These are phyloP conservation scores for Pagrus major DNA, from an alignment of 2,113 vertebrate genomes.

Conservation along the genomic window DNA sequence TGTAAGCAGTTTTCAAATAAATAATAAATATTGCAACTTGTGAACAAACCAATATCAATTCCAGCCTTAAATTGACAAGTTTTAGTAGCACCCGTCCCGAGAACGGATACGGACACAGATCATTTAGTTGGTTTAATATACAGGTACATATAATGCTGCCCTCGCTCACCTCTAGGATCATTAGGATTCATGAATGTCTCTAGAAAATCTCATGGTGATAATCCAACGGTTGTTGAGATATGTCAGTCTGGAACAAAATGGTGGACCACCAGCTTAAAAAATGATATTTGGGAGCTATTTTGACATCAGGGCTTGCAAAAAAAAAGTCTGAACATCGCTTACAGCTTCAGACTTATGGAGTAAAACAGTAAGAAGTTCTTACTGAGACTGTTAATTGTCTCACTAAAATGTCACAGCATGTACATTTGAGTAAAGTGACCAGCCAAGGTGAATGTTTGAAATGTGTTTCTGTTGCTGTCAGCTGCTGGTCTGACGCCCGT, in stretches of 20 bases:
- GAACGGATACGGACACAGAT: too few species aligned
- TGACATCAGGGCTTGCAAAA: background rate
- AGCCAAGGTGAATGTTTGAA: background rate
- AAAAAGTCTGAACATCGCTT: background rate
- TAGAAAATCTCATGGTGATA: too few species aligned
- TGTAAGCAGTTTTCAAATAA: too few species aligned
- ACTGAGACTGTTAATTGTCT: background rate
- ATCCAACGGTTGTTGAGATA: too few species aligned
- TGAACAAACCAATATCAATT: too few species aligned
- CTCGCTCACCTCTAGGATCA: too few species aligned
- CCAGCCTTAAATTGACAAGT: too few species aligned
- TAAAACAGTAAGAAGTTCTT: background rate
- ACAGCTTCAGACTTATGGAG: background rate
- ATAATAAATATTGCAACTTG: too few species aligned
- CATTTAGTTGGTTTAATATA: too few species aligned
- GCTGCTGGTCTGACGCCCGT: background rate
- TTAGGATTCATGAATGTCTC: background rate
- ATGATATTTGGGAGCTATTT: too few species aligned
- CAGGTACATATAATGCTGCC: too few species aligned
- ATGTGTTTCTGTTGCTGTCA: background rate
- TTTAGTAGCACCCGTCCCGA: too few species aligned
- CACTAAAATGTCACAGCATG: background rate
- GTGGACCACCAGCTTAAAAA: background rate
- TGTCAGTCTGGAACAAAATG: background rate
- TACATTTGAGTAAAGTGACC: background rate